A percentile compares a stretch with the other conserved stretches of the same genome.
Conservation (phyloP, 1,140 invertebrate genomes). For the Diabrotica virgifera region DNA sequence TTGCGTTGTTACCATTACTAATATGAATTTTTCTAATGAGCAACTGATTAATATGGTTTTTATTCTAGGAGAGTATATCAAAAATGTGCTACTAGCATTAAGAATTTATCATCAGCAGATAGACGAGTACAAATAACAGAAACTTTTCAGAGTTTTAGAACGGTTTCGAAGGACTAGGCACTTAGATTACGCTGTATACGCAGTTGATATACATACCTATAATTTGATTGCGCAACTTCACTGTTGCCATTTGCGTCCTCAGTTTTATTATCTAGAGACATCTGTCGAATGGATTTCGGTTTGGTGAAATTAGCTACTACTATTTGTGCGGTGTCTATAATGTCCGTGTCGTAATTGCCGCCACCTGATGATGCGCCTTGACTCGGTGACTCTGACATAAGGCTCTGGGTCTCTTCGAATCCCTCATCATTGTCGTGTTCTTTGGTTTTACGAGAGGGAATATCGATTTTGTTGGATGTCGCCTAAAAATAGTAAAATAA, state of each 20-base stretch:
- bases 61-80: no score
- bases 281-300: constrained; percentile 19
- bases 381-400: constrained; percentile 80
- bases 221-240: not conserved
- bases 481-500: constrained; percentile 7
- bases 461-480: constrained; percentile 37
- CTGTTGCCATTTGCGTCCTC: constrained; percentile 10
- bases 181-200: no score
- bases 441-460: constrained; percentile 30
- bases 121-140: no score
- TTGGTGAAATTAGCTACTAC: constrained; percentile 23
- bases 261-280: constrained; percentile 20
- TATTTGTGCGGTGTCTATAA: constrained; percentile 22
- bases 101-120: no score
- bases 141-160: no score
- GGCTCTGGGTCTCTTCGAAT: constrained; percentile 83
- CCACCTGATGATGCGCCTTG: constrained; percentile 43
- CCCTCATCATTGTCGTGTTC: constrained; percentile 73
- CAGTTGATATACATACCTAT: not conserved
- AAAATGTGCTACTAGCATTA: no score
- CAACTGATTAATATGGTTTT: no score
- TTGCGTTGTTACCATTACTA: no score
- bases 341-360: constrained; percentile 41
- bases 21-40: no score
- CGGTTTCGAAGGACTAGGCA: no score